Conservation (phyloP, 2,888 invertebrate genomes). For the Cataglyphis albicans region DNA sequence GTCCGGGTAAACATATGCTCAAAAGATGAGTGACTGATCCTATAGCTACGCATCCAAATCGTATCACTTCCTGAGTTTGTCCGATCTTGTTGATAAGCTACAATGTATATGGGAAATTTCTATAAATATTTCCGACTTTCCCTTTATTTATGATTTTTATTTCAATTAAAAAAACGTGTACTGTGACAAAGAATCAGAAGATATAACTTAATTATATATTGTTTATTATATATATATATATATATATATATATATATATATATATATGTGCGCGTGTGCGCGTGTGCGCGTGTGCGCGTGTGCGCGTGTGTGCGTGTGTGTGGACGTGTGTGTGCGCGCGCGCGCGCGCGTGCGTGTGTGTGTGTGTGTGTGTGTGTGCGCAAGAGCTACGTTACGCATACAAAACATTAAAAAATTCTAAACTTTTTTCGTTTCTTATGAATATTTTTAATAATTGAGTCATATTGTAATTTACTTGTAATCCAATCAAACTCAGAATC, state of each 20-base stretch:
- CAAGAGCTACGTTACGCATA: too few relatives aligned
- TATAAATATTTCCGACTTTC: not conserved
- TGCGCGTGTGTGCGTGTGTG: too few relatives aligned
- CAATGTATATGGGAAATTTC: not conserved
- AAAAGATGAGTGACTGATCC: not conserved
- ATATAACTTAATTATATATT: not conserved
- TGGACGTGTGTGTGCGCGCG: too few relatives aligned
- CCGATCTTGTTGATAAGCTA: slow-evolving; percentile 16
- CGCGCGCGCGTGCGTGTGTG: too few relatives aligned
- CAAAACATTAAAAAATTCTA: not conserved
- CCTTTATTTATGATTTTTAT: not conserved
- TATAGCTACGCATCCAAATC: not conserved
- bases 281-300: too few relatives aligned
- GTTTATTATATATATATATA: not conserved
- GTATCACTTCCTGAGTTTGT: slow-evolving; percentile 1
- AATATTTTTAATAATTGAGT: not conserved
- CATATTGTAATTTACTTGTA: not conserved
- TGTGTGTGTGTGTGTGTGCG: too few relatives aligned
- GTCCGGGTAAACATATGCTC: slow-evolving; percentile 31
- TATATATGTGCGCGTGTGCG: too few relatives aligned
- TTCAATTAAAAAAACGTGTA: too few relatives aligned
- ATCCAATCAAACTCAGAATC: not conserved
- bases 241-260: too few relatives aligned
- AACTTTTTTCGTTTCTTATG: not conserved
- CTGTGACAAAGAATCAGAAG: too few relatives aligned